Percentiles rank a stretch among this genome's conserved stretches.
Evolutionary conservation across 1,140 invertebrate species (phyloP).

Genomic region (Hirudo medicinalis): DNA sequence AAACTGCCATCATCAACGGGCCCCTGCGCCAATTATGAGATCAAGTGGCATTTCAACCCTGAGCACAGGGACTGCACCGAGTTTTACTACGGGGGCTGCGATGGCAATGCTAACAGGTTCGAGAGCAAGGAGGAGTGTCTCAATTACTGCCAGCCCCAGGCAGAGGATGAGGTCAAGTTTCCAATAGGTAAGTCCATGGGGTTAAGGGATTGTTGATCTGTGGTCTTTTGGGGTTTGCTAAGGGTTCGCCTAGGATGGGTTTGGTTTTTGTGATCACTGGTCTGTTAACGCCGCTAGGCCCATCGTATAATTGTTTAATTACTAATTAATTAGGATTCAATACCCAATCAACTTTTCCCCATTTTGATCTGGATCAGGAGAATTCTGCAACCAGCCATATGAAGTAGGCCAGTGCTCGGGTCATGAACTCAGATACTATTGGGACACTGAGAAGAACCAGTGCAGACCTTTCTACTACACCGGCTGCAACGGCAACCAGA

Average conservation of each 20-base stretch:
- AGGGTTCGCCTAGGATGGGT: background rate
- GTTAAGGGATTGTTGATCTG: background rate
- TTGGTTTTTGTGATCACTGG: background rate
- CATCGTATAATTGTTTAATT: background rate
- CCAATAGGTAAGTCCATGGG: background rate
- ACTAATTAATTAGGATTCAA: too few species aligned
- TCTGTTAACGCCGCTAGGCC: background rate
- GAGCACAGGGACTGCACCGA: constrained; percentile 29
- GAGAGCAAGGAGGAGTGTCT: constrained; percentile 39
- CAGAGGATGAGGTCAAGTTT: background rate
- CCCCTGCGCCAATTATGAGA: constrained; percentile 46
- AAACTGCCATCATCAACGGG: constrained; percentile 48
- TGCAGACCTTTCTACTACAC: constrained; percentile 53
- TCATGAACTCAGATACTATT: constrained; percentile 47
- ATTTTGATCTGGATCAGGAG: constrained; percentile 7
- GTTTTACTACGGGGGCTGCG: constrained; percentile 40
- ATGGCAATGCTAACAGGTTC: constrained; percentile 38
- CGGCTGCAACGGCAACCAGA: constrained; percentile 54
- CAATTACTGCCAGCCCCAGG: background rate
- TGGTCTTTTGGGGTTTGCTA: background rate
- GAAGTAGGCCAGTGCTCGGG: constrained; percentile 48
- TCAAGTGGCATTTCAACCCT: constrained; percentile 32
- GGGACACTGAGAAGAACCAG: constrained; percentile 43
- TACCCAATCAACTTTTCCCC: background rate
- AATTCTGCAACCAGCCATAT: constrained; percentile 32